Evolutionary conservation across 1,140 invertebrate species (phyloP).

Genomic region (Lasioglossum albipes): DNA sequence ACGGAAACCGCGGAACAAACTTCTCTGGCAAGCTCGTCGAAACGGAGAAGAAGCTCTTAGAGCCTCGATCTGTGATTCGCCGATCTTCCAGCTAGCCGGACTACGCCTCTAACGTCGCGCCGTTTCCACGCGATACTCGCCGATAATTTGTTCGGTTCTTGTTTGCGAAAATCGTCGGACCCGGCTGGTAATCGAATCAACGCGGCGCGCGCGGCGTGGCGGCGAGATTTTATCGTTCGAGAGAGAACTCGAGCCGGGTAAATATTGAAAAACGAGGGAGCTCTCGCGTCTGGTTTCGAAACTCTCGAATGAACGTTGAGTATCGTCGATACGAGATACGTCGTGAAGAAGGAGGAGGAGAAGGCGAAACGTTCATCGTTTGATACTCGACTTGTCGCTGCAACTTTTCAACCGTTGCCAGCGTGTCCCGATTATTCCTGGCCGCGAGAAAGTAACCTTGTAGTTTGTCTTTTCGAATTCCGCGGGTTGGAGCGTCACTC

Average conservation of each 20-base stretch:
- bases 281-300: neutral
- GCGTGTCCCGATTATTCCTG: too few relatives aligned
- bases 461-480: too few relatives aligned
- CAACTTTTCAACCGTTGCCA: too few relatives aligned
- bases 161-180: conserved; percentile 1
- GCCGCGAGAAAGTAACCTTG: too few relatives aligned
- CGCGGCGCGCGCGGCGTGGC: too few relatives aligned
- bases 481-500: too few relatives aligned
- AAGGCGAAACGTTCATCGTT: too few relatives aligned
- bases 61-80: conserved; percentile 20
- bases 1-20: conserved; percentile 37
- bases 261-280: neutral
- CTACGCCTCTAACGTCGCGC: too few relatives aligned
- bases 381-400: too few relatives aligned
- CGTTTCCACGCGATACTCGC: too few relatives aligned
- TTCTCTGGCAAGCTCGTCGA: conserved; percentile 19
- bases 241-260: neutral
- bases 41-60: conserved; percentile 10
- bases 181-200: conserved; percentile 13
- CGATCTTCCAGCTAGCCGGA: conserved; percentile 1
- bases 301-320: neutral
- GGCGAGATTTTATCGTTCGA: conserved; percentile 2
- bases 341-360: too few relatives aligned
- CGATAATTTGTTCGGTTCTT: neutral
- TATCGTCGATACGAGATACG: neutral